Evolutionary conservation across 1,140 invertebrate species (phyloP), one percentile per base, ranked within the genome.

Genomic region (Andricus grossulariae): DNA sequence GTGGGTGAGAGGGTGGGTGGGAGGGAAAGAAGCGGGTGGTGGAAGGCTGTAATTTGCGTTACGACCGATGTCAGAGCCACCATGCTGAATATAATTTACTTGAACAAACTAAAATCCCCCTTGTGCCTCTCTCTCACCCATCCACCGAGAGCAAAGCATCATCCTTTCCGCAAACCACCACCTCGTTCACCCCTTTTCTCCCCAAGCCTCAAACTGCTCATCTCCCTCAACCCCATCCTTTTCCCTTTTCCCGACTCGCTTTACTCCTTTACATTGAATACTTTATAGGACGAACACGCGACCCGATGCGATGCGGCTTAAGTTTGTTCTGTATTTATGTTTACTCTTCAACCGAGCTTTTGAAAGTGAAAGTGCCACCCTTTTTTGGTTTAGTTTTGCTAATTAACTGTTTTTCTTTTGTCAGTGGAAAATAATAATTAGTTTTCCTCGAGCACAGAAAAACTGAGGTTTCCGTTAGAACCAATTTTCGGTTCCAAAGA

Each of bases 71-170:
- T 87, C 84, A 86, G 82, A 86, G 80, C 84, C 80, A 83, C 84
- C 86, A 84, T 86, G 83, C 88, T 88, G 89, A 91, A 91, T 91
- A 91, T 90, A 91, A 91, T 91, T 91, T 91, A 89, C 87, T 89
- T 88, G 87, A 89, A 88, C 87, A 91, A 91, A 90, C 90, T 89
- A 84, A 89, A 90, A 90, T 88, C 87, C 88, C 86, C 85, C 81
- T 84, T 79, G 72, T 74, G 73, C 70, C 78, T 82, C 77, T 73
- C 60, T 54, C 72, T 78, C 75, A n/a, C 49, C 19, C 74, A 78
- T 55, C 72, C n/a, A 55, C 39, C 73, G 57, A 25, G 55, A 80
- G 72, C 71, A 72, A 75, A 78, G 78, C 77, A 81, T 86, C 83
- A 85, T 86, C 86, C 84, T 85, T 82, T 80, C 80, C 74, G 72